These are phyloP conservation scores for Xanthia icteritia DNA, from an alignment of 2,888 invertebrate species.

Conservation along the genomic window DNA sequence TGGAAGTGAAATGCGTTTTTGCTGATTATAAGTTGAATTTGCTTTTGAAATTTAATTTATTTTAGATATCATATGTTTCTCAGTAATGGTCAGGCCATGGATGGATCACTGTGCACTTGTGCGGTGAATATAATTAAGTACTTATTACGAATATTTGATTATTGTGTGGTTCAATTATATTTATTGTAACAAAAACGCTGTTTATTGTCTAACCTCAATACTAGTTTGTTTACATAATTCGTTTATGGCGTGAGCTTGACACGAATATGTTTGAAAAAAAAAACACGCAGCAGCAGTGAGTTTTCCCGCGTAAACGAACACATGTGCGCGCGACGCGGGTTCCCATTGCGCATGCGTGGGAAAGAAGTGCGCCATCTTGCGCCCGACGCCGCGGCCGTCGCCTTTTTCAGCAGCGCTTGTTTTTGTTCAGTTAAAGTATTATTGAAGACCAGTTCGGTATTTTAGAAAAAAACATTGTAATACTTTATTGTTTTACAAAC, in stretches of 20 bases:
- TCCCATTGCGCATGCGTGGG: constrained; percentile 87
- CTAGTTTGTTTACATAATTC: constrained; percentile 67
- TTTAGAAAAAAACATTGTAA: constrained; percentile 19
- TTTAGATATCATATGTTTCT: background rate
- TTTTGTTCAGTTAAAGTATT: constrained; percentile 79
- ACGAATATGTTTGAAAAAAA: constrained; percentile 73
- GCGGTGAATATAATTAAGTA: too few relatives aligned
- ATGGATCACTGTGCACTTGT: background rate
- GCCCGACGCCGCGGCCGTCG: constrained; percentile 54
- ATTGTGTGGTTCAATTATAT: background rate
- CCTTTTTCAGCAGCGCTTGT: constrained; percentile 73
- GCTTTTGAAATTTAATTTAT: background rate
- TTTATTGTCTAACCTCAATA: constrained; percentile 38
- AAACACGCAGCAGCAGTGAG: constrained; percentile 68
- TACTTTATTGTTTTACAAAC: background rate
- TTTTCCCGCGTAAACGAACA: constrained; percentile 84
- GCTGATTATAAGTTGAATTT: background rate
- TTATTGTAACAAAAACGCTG: constrained; percentile 12
- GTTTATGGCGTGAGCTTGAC: constrained; percentile 67
- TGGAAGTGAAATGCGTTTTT: background rate
- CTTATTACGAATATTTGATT: background rate
- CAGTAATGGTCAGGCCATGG: background rate
- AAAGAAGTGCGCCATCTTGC: constrained; percentile 80
- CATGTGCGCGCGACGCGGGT: constrained; percentile 81
- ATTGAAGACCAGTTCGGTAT: constrained; percentile 50